Evolutionary conservation across 2,797 vertebrate species (phyloP), one percentile per base, ranked within the genome.

Genomic region (Gallinago nigripennis): DNA sequence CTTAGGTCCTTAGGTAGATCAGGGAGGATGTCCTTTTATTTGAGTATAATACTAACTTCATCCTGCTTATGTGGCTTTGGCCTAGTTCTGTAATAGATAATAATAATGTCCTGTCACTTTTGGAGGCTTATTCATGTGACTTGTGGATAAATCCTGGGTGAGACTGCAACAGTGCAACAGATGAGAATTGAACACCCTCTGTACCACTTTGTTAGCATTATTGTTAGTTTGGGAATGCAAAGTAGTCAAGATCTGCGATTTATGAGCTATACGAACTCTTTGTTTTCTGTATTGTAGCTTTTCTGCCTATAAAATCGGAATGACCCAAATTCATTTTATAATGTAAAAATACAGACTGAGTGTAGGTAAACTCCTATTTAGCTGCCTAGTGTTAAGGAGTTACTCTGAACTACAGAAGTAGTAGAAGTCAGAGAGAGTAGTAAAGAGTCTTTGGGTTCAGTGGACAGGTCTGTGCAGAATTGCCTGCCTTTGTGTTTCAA

Each of bases 401-500:
- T 84, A 16, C 1, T 2, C 58, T 86, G 50, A 72, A 8, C 41
- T 84, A 53, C 27, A 39, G 69, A 58, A 60, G 24, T 5, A 46
- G 14, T 24, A 31, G 56, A 63, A 69, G 43, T 41, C 35, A 31
- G 8, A 72, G 28, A 39, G 13, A 56, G 45, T 12, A 41, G 16
- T 45, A 6, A 25, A 75, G 12, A 51, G 16, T 35, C 7, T 82
- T 30, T 48, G 54, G n/a, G 30, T 85, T 85, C 60, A 66, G 11
- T 6, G 10, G 4, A 3, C 2, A 5, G 10, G 21, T 61, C 58
- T 90, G 27, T 68, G 54, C 79, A 45, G 21, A 82, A 70, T 23
- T 58, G 1, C 21, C 6, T 33, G 14, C 8, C 6, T 61, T 53
- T 0, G 0, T 35, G 7, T 69, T 56, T 63, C 35, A 8, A 45